phyloP scores from a whole-genome alignment of 2,888 invertebrate genomes.

The Agrotis ipsilon region DNA sequence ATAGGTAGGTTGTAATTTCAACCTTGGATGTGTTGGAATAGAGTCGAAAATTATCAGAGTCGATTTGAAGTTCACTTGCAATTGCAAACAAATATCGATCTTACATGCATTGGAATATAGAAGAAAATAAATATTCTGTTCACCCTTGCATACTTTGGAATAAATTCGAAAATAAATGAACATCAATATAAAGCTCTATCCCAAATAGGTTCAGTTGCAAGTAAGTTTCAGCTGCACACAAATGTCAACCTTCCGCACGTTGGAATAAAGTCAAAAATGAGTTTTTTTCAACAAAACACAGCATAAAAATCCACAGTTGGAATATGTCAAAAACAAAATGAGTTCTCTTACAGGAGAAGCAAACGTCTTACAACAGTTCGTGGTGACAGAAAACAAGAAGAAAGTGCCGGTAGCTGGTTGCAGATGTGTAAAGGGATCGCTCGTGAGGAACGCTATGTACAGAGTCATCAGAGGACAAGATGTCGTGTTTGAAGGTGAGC shows the following conservation, averaged over 20 bases:
- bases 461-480: slow-evolving; percentile 93
- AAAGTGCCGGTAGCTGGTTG: slow-evolving; percentile 97
- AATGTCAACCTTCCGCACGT: background rate
- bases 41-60: background rate
- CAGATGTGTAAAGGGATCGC: slow-evolving; percentile 94
- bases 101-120: background rate
- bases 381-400: slow-evolving; percentile 94
- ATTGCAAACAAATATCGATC: background rate
- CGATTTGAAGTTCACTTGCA: background rate
- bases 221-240: background rate
- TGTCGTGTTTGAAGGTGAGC: slow-evolving; percentile 93
- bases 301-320: too few species aligned
- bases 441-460: slow-evolving; percentile 93
- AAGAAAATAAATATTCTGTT: too few species aligned
- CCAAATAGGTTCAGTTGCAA: background rate
- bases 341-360: slow-evolving; percentile 93
- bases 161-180: background rate
- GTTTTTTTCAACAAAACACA: too few species aligned
- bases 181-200: background rate
- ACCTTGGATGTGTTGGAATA: accelerated
- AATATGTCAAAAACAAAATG: too few species aligned
- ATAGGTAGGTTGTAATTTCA: slow-evolving; percentile 89
- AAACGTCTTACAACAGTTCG: slow-evolving; percentile 95
- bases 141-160: too few species aligned
- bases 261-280: background rate